Evolutionary conservation across 64 coral and sea anemone genomes (phyloP), one percentile per base, ranked within the genome.

Genomic region (Montipora sp.): DNA sequence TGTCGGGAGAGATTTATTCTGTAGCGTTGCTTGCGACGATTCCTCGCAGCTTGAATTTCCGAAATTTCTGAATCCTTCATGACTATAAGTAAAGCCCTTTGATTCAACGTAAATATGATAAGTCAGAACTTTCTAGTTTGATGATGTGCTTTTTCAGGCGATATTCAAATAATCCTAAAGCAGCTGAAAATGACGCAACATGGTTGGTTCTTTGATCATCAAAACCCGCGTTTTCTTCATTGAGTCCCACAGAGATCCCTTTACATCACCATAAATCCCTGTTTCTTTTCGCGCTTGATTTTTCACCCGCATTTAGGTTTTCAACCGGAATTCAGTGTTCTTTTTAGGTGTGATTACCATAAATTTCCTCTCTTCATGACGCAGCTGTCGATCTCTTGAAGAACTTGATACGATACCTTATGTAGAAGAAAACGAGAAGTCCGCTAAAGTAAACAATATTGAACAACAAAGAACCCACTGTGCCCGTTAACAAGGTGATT

Each of bases 1-100:
- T 78, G 84, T 14, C 91, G 80, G 7, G 91, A 93, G 5, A 93
- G 20, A 22, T 77, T 88, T 5, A 93, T 93, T 12, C 63, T 70
- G 61, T 85, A 85, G 0, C 82, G 82, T 12, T 63, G 66, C 16
- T 47, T 43, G 47, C 63, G 82, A 51, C 82, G 46, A 47, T 47
- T 85, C 20, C 44, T 70, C 10, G n/a, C 8, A 48, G 82, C 44
- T 45, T 69, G 82, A 21, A 23, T 12, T 51, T 85, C 65, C 14
- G 18, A 72, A 19, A 50, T 8, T 50, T 71, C 82, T 50, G 18
- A 85, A 72, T 72, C 63, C 3, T 3, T 50, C 65, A 85, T 71
- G 16, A 59, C 11, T 4, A 82, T 82, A 2, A 14, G 12, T 63
- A 11, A 7, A 82, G 63, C 27, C 23, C 80, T 46, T 82, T 36